Conservation (phyloP, 2,888 invertebrate genomes). For the Neoitamus cyanurus region DNA sequence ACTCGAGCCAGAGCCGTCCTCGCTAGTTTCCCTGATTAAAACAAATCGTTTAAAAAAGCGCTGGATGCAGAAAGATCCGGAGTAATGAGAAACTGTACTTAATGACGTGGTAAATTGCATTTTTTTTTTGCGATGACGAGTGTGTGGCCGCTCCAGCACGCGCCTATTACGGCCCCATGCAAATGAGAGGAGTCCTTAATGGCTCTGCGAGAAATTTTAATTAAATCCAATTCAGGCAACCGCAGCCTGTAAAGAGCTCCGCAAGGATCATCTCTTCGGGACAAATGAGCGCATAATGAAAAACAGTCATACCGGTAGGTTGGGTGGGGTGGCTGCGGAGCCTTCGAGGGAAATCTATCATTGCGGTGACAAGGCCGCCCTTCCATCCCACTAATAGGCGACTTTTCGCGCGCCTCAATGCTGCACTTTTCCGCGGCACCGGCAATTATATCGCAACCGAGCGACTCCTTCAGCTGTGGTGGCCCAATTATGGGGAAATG, state of each 20-base stretch:
- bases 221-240: constrained; percentile 29
- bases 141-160: background rate
- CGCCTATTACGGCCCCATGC: constrained; percentile 22
- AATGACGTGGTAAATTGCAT: constrained; percentile 45
- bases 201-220: constrained; percentile 21
- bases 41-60: constrained; percentile 38
- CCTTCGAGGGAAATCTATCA: background rate
- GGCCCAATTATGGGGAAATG: background rate
- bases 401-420: background rate
- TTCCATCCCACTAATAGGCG: background rate
- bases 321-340: background rate
- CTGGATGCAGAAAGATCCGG: background rate
- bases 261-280: constrained; percentile 34
- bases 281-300: constrained; percentile 27
- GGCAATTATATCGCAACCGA: background rate
- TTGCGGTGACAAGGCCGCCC: background rate
- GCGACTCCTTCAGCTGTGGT: background rate
- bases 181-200: constrained; percentile 31
- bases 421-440: background rate
- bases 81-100: constrained; percentile 45
- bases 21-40: constrained; percentile 41
- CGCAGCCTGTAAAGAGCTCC: background rate
- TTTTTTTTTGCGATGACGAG: background rate
- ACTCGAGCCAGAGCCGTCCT: background rate
- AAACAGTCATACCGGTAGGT: background rate